These are phyloP conservation scores for Hoplodrina blanda DNA, from an alignment of 2,888 invertebrate genomes.

Conservation along the genomic window DNA sequence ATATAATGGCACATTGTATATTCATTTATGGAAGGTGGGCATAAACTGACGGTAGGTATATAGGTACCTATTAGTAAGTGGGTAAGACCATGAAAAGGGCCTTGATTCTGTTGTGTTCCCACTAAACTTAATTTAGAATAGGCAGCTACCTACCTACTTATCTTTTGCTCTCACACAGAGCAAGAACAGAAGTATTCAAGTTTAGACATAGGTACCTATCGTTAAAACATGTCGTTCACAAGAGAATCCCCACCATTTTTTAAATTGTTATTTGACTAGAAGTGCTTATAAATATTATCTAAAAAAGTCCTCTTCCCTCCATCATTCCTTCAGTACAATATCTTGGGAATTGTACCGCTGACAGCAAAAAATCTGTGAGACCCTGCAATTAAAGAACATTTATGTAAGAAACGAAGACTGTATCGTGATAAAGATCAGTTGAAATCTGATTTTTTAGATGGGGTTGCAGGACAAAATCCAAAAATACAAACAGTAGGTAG, in stretches of 20 bases:
- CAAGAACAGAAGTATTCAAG: not conserved
- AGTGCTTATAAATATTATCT: constrained; percentile 44
- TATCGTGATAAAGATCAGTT: no score
- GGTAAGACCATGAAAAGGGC: not conserved
- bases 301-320: constrained; percentile 89
- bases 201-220: not conserved
- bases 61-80: not conserved
- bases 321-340: constrained; percentile 93
- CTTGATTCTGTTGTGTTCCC: not conserved
- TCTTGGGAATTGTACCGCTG: constrained; percentile 93
- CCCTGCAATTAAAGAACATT: constrained; percentile 87
- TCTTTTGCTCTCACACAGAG: not conserved
- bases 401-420: not conserved
- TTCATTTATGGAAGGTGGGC: no score
- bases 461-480: no score
- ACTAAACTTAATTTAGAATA: not conserved
- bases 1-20: no score
- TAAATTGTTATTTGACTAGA: constrained; percentile 58
- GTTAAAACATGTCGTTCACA: not conserved
- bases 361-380: constrained; percentile 92
- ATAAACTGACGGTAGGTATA: not conserved
- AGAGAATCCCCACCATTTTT: not conserved
- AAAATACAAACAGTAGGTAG: no score
- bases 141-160: not conserved
- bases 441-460: no score